Evolutionary conservation across 2,888 invertebrate genomes (phyloP).

Genomic region (Tanypteryx hageni): DNA sequence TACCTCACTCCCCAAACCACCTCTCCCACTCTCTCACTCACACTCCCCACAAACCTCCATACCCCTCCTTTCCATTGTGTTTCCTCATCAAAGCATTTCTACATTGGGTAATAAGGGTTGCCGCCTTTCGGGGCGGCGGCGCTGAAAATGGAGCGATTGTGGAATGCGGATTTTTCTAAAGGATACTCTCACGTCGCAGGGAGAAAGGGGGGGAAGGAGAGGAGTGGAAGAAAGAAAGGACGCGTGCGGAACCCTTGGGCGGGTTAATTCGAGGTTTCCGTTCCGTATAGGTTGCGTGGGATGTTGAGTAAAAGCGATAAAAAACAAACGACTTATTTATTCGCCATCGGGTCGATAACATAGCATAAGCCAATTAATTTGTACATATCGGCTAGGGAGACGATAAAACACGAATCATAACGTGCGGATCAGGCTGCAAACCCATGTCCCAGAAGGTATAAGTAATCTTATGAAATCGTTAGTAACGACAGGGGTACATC

Average conservation of each 20-base stretch:
- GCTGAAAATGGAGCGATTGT: constrained; percentile 27
- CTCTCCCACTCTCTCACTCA: not conserved
- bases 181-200: not conserved
- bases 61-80: constrained; percentile 18
- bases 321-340: not conserved
- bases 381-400: too few species aligned
- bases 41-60: not conserved
- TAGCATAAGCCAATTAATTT: too few species aligned
- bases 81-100: constrained; percentile 22
- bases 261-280: not conserved
- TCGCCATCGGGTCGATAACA: not conserved
- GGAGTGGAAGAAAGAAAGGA: not conserved
- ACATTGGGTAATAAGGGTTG: constrained; percentile 29
- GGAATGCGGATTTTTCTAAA: constrained; percentile 18
- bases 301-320: not conserved
- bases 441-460: too few species aligned
- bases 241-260: not conserved
- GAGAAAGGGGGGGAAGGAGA: not conserved
- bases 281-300: not conserved
- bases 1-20: not conserved
- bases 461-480: too few species aligned
- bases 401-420: too few species aligned
- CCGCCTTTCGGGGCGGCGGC: constrained; percentile 45
- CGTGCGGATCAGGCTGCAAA: too few species aligned
- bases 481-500: too few species aligned